phyloP scores from a whole-genome alignment of 2,797 vertebrate species.

The Garrulus glandarius region DNA sequence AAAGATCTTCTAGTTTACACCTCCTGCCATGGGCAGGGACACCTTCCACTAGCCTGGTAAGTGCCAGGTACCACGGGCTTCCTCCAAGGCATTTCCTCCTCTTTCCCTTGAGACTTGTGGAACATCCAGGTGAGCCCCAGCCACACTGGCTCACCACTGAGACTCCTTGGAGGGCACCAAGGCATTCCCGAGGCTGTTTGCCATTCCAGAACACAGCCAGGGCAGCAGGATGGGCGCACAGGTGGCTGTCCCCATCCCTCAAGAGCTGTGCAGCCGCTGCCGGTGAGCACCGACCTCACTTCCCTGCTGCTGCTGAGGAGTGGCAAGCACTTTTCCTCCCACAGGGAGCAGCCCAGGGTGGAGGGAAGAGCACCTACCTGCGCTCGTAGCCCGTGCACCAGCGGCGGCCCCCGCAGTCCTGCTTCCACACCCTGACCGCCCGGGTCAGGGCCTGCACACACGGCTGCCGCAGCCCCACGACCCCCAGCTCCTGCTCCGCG shows the following conservation, averaged over 20 bases:
- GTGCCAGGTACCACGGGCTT: background rate
- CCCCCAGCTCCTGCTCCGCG: constrained; percentile 77
- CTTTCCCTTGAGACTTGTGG: background rate
- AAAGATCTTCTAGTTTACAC: too few relatives aligned
- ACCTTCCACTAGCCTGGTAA: background rate
- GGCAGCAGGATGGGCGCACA: too few relatives aligned
- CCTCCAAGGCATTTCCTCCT: background rate
- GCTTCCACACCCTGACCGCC: constrained; percentile 84
- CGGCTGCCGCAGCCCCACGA: constrained; percentile 86
- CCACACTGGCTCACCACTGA: accelerated
- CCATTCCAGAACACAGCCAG: background rate
- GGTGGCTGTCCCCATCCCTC: background rate
- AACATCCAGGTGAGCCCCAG: background rate
- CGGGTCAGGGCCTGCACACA: constrained; percentile 84
- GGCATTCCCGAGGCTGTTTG: accelerated
- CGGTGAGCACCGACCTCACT: accelerated
- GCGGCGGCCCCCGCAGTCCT: constrained; percentile 79
- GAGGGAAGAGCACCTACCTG: constrained; percentile 76
- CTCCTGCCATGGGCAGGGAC: background rate
- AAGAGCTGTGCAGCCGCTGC: accelerated
- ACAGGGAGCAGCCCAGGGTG: accelerated
- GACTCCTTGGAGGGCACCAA: background rate
- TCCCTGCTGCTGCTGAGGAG: background rate
- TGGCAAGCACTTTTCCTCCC: accelerated
- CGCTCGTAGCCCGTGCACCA: constrained; percentile 88